phyloP scores from a whole-genome alignment of 2,888 invertebrate species.

The Phasia obesa region DNA sequence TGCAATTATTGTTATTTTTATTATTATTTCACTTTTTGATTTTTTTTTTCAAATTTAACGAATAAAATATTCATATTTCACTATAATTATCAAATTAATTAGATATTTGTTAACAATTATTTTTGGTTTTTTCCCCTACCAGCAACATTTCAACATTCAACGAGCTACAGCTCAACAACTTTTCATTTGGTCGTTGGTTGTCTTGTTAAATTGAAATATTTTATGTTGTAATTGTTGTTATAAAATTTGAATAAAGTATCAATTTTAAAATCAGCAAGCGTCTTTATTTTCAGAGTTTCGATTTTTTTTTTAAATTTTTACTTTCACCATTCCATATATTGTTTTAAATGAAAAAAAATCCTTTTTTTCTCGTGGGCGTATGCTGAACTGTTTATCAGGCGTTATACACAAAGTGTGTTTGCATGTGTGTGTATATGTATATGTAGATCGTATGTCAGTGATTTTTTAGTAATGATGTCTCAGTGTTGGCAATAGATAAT shows the following conservation, averaged over 20 bases:
- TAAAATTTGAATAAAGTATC: conserved; percentile 48
- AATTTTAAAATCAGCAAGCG: conserved; percentile 57
- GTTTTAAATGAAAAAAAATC: conserved; percentile 26
- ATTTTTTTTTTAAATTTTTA: conserved; percentile 28
- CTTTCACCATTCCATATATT: conserved; percentile 53
- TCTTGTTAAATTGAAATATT: conserved; percentile 50
- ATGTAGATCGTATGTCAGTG: background rate
- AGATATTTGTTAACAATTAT: conserved; percentile 53
- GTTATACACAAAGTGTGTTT: conserved; percentile 13
- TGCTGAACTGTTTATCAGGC: conserved; percentile 22
- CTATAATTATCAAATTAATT: conserved; percentile 68
- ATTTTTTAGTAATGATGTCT: conserved; percentile 4
- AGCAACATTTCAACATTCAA: conserved; percentile 8
- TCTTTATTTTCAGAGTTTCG: conserved; percentile 37
- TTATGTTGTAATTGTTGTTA: conserved; percentile 54
- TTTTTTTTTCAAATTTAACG: background rate
- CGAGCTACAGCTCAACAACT: background rate
- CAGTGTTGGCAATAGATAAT: background rate
- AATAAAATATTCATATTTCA: conserved; percentile 57
- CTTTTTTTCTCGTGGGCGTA: conserved; percentile 54
- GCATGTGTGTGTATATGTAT: background rate
- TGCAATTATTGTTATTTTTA: conserved; percentile 31
- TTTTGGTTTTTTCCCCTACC: background rate
- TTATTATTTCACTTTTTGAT: conserved; percentile 36
- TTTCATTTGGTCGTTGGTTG: conserved; percentile 40